Conservation (phyloP, 2,113 vertebrate genomes). For the Stigmatopora argus region DNA sequence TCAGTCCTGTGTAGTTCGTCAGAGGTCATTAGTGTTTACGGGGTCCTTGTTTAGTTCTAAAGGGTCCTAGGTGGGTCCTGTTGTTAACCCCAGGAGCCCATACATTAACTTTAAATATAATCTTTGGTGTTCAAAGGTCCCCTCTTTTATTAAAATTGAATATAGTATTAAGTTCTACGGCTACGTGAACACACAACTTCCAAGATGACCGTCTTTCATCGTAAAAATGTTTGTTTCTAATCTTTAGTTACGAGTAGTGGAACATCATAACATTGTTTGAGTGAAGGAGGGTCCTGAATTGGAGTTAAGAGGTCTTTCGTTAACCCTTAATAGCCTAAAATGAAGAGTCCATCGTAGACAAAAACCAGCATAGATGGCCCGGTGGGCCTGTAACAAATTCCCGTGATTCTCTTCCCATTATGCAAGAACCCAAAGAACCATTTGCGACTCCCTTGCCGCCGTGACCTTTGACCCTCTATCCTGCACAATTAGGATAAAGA, state of each 20-base stretch:
- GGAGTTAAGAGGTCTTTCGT: not conserved
- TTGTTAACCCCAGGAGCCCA: not conserved
- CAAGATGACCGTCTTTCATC: no score
- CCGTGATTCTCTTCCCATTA: conserved; percentile 19
- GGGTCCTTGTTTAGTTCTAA: no score
- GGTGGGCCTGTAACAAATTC: conserved; percentile 11
- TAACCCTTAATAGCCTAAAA: not conserved
- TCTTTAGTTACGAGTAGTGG: no score
- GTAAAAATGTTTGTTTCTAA: no score
- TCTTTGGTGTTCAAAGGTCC: not conserved
- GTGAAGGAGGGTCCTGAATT: no score
- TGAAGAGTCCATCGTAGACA: not conserved
- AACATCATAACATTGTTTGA: no score
- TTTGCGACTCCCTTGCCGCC: conserved; percentile 15
- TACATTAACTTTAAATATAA: not conserved
- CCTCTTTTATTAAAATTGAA: not conserved
- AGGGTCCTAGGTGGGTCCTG: no score
- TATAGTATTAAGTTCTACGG: no score
- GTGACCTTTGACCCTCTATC: conserved; percentile 23
- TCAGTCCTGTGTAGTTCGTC: no score
- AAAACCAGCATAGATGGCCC: not conserved
- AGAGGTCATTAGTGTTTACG: no score
- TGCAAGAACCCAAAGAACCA: conserved; percentile 11
- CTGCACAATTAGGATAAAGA: conserved; percentile 52
- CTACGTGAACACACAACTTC: no score